Conservation (phyloP, 2,797 vertebrate genomes). For the Gadopsis marmoratus region DNA sequence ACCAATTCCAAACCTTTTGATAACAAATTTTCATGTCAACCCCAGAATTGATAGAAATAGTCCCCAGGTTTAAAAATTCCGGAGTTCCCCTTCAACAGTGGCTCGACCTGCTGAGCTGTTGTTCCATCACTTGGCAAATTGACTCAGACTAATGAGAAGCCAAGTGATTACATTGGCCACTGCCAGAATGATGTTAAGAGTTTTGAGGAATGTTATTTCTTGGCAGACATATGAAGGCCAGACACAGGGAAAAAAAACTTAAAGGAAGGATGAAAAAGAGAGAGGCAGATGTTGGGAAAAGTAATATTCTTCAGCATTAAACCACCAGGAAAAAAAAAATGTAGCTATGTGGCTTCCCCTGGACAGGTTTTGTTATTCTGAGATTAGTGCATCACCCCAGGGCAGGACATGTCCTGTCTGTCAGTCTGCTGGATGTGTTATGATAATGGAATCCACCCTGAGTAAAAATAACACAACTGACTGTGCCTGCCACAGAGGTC, state of each 20-base stretch:
- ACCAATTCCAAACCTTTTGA: too few relatives aligned
- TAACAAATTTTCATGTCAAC: too few relatives aligned
- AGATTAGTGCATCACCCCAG: conserved; percentile 54
- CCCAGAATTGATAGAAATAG: too few relatives aligned
- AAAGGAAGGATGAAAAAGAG: conserved; percentile 1
- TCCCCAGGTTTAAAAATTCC: too few relatives aligned
- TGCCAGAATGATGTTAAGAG: conserved; percentile 53
- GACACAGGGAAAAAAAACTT: not conserved
- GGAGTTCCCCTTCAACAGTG: conserved; percentile 8
- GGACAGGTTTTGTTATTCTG: conserved; percentile 61
- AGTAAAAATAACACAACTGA: conserved; percentile 58
- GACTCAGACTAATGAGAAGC: conserved; percentile 62
- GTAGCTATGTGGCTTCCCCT: conserved; percentile 28
- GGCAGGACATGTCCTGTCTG: conserved; percentile 59
- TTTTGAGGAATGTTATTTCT: conserved; percentile 41
- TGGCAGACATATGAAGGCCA: conserved; percentile 2
- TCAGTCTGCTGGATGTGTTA: conserved; percentile 54
- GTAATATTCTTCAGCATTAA: conserved; percentile 48
- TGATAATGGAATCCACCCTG: conserved; percentile 60
- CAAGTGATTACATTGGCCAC: conserved; percentile 51
- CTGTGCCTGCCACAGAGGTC: conserved; percentile 57
- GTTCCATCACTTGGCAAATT: conserved; percentile 52
- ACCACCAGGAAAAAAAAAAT: conserved; percentile 44
- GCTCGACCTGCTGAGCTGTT: conserved; percentile 38
- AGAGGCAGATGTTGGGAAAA: conserved; percentile 23